Evolutionary conservation across 2,797 vertebrate genomes (phyloP).

Genomic region (Synanceia verrucosa): DNA sequence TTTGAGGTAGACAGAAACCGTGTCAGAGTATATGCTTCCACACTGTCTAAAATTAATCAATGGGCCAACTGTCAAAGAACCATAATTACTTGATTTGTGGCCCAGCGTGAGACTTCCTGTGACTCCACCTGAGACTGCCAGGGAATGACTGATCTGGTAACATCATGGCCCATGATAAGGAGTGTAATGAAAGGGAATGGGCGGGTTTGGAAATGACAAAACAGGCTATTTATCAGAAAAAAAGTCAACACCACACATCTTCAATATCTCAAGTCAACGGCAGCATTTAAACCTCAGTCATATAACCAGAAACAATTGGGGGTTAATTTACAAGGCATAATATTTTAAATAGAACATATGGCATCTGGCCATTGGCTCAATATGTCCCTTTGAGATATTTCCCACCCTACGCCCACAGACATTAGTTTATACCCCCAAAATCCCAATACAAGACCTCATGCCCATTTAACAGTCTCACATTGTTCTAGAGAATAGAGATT

Average conservation of each 20-base stretch:
- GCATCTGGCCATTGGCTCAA: conserved; percentile 64
- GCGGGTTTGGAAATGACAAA: conserved; percentile 44
- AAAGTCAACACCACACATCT: conserved; percentile 54
- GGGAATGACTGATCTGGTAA: conserved; percentile 46
- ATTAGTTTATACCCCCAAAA: conserved; percentile 38
- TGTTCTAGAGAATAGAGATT: conserved; percentile 77
- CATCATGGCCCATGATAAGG: conserved; percentile 43
- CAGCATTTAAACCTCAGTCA: conserved; percentile 70
- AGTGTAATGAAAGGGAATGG: conserved; percentile 43
- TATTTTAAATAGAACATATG: conserved; percentile 72
- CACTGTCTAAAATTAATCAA: conserved; percentile 51
- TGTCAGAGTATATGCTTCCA: conserved; percentile 56
- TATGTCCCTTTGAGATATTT: conserved; percentile 55
- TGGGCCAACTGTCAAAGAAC: conserved; percentile 24
- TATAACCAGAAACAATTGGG: conserved; percentile 57
- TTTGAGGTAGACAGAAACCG: conserved; percentile 80
- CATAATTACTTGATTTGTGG: conserved; percentile 30
- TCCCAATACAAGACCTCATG: conserved; percentile 58
- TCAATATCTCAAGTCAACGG: conserved; percentile 69
- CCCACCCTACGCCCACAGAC: conserved; percentile 38
- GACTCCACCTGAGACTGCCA: conserved; percentile 58
- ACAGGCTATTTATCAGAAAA: conserved; percentile 54
- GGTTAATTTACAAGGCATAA: conserved; percentile 76
- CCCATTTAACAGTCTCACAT: conserved; percentile 78
- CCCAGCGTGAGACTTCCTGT: conserved; percentile 42